A percentile compares a stretch with the other conserved stretches of the same genome.
phyloP scores from a whole-genome alignment of 2,797 vertebrate species.

The Lemur catta region DNA sequence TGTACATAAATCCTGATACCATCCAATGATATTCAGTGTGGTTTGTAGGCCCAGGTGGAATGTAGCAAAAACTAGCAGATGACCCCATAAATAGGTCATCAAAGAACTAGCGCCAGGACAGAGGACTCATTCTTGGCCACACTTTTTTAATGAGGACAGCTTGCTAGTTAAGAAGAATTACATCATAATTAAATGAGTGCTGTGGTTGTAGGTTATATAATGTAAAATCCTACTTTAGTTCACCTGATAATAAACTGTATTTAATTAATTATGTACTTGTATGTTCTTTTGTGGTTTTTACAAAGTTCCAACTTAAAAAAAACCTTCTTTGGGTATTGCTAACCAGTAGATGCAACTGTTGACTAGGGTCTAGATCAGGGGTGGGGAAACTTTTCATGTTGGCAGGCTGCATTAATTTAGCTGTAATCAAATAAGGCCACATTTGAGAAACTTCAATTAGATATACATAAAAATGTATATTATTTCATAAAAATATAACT shows the following conservation, averaged over 20 bases:
- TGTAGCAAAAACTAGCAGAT: not conserved
- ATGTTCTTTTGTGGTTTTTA: not conserved
- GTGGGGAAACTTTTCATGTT: not conserved
- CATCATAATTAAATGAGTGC: not conserved
- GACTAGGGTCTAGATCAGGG: not conserved
- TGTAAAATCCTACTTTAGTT: not conserved
- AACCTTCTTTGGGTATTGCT: not conserved
- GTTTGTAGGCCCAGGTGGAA: not conserved
- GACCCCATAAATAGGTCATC: not conserved
- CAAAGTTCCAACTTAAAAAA: not conserved
- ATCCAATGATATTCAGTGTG: not conserved
- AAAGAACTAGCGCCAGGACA: not conserved
- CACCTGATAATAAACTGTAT: not conserved
- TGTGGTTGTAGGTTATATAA: not conserved
- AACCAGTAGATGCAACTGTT: not conserved
- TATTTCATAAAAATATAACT: no score
- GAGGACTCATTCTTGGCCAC: not conserved
- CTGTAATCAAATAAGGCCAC: not conserved
- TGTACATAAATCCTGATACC: not conserved
- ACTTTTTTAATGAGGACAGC: not conserved
- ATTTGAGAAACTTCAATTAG: not conserved
- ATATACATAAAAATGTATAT: not conserved
- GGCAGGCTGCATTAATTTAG: not conserved
- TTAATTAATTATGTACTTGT: slow-evolving; percentile 18
- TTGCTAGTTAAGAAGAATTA: not conserved